Evolutionary conservation across 2,888 invertebrate genomes (phyloP), one percentile per base, ranked within the genome.

Genomic region (Cerastoderma edule): DNA sequence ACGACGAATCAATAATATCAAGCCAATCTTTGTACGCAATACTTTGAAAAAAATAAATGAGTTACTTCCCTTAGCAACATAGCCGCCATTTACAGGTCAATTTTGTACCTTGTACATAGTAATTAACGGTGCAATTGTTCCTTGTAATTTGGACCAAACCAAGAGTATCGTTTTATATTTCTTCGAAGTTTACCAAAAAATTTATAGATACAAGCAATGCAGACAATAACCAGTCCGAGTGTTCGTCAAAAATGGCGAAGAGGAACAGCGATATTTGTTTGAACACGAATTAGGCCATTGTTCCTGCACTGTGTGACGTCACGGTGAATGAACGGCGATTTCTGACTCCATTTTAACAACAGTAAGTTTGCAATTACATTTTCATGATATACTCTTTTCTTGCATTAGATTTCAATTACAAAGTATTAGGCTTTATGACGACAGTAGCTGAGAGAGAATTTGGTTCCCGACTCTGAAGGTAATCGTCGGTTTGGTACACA

Each of bases 301-400:
- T 50, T 50, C 50, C 50, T 50, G 24, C 50, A 50, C 50, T 50
- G 50, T 50, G 24, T 50, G 50, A 50, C 50, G 50, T 50, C 50
- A 50, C 50, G 24, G 50, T 50, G 50, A n/a, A 50, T n/a, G 50
- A 50, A 50, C 50, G 24, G 16, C 50, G 10, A 50, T 50, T 22
- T 50, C 24, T n/a, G 50, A 50, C 50, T 50, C 50, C 50, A 50
- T 50, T 13, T 50, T 50, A 22, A 10, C 19, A 46, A 8, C 50
- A n/a, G 22, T 10, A 50, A 22, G n/a, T n/a, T n/a, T n/a, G n/a
- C n/a, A n/a, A n/a, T n/a, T n/a, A n/a, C n/a, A n/a, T n/a, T n/a
- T n/a, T n/a, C n/a, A n/a, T n/a, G n/a, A n/a, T n/a, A n/a, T n/a
- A n/a, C n/a, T n/a, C n/a, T n/a, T n/a, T n/a, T n/a, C n/a, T n/a